Conservation (phyloP, 1,140 invertebrate species). For the Drosophila baimaii region DNA sequence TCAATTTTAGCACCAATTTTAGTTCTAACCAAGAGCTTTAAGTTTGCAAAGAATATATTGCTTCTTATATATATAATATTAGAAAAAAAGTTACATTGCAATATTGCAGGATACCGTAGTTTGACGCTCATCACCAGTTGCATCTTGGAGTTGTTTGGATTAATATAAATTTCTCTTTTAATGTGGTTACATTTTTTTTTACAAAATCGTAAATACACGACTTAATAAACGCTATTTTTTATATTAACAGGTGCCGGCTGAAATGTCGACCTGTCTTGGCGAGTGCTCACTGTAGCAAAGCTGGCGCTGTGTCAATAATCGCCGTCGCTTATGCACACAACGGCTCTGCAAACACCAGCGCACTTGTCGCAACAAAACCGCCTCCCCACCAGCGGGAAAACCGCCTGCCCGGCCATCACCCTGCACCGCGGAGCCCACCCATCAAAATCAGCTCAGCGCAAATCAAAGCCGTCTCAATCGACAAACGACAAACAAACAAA, state of each 20-base stretch:
- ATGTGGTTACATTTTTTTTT: no score
- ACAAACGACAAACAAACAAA: constrained; percentile 67
- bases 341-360: constrained; percentile 71
- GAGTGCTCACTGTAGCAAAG: constrained; percentile 17
- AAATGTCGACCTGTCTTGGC: neutral
- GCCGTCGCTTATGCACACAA: constrained; percentile 77
- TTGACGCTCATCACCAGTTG: no score
- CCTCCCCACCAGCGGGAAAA: neutral
- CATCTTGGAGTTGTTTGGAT: no score
- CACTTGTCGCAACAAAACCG: constrained; percentile 63
- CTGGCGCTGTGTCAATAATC: constrained; percentile 78
- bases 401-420: neutral
- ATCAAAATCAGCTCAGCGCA: constrained; percentile 66
- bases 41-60: no score
- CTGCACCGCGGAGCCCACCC: neutral
- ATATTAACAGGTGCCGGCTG: neutral
- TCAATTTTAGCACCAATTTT: no score
- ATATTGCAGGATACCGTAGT: no score
- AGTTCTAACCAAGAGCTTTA: no score
- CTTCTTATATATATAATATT: no score
- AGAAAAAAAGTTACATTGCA: no score
- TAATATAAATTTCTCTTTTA: no score
- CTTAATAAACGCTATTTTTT: neutral
- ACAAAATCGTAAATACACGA: no score
- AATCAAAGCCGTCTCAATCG: constrained; percentile 79